Percentiles rank a stretch among this genome's conserved stretches.
These are phyloP conservation scores for Rhopalosiphum padi DNA, from an alignment of 1,140 invertebrate genomes.

Conservation along the genomic window DNA sequence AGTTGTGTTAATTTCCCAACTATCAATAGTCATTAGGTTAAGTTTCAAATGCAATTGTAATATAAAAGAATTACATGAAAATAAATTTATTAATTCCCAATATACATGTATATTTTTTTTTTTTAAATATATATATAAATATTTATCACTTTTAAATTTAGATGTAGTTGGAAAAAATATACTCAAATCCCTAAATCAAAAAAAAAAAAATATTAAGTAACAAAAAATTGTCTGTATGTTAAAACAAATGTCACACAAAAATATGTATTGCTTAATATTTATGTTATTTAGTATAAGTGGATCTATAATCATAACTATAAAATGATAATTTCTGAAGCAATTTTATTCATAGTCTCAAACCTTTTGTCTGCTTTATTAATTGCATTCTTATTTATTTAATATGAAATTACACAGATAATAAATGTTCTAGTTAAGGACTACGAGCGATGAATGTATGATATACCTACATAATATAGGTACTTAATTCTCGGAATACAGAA, in stretches of 20 bases:
- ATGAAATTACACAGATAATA: not conserved
- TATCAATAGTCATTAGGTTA: conserved; percentile 40
- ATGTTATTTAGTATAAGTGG: not conserved
- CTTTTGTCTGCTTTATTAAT: not conserved
- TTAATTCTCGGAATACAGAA: not conserved
- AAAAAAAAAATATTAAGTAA: not conserved
- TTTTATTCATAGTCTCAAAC: not conserved
- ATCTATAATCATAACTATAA: not conserved
- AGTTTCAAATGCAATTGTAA: not conserved
- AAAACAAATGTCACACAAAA: not conserved
- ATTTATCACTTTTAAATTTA: not conserved
- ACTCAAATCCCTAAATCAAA: not conserved
- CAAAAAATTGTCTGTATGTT: not conserved
- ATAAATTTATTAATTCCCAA: not conserved
- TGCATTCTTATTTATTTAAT: not conserved
- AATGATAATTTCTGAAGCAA: not conserved
- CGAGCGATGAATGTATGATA: not conserved
- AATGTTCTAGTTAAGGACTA: not conserved
- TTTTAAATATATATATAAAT: not conserved
- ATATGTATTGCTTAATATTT: not conserved
- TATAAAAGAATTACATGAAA: not conserved
- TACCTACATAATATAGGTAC: not conserved
- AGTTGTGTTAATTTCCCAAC: not conserved
- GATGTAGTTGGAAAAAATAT: not conserved
- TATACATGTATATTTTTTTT: not conserved